phyloP scores from a whole-genome alignment of 2,888 invertebrate species.

The Charanyca ferruginea region DNA sequence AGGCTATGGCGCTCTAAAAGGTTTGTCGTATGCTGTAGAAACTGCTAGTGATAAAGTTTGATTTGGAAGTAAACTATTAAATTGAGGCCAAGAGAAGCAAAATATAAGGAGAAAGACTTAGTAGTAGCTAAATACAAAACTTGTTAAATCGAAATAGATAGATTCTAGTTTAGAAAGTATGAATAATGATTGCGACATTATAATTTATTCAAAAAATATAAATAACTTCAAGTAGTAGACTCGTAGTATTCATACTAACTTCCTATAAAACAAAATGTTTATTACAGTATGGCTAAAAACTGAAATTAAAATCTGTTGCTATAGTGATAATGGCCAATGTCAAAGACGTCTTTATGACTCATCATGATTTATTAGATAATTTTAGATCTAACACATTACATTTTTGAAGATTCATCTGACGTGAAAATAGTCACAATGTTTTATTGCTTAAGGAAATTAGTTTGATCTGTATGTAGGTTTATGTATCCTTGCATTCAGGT shows the following conservation, averaged over 20 bases:
- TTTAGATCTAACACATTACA: conserved; percentile 31
- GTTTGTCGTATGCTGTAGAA: conserved; percentile 46
- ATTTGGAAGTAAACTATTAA: conserved; percentile 14
- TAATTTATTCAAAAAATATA: conserved; percentile 14
- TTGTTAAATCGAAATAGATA: conserved; percentile 17
- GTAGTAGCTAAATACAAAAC: conserved; percentile 8
- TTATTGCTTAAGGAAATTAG: conserved; percentile 57
- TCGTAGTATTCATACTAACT: background rate
- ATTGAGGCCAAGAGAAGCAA: background rate
- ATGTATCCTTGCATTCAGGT: conserved; percentile 37
- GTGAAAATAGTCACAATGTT: conserved; percentile 36
- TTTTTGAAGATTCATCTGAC: conserved; percentile 38
- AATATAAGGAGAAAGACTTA: conserved; percentile 1
- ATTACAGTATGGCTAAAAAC: background rate
- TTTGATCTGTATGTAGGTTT: conserved; percentile 47
- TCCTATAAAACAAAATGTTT: background rate
- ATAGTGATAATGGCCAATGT: conserved; percentile 30
- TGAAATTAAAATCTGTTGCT: conserved; percentile 23
- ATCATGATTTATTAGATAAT: conserved; percentile 24
- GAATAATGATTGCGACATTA: background rate
- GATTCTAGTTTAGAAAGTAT: conserved; percentile 29
- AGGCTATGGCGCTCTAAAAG: conserved; percentile 61
- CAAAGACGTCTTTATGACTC: conserved; percentile 40
- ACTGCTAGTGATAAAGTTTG: conserved; percentile 5
- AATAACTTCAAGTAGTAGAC: background rate